These are phyloP conservation scores for Pachypanchax playfairii DNA, from an alignment of 2,113 vertebrate genomes.

Conservation along the genomic window DNA sequence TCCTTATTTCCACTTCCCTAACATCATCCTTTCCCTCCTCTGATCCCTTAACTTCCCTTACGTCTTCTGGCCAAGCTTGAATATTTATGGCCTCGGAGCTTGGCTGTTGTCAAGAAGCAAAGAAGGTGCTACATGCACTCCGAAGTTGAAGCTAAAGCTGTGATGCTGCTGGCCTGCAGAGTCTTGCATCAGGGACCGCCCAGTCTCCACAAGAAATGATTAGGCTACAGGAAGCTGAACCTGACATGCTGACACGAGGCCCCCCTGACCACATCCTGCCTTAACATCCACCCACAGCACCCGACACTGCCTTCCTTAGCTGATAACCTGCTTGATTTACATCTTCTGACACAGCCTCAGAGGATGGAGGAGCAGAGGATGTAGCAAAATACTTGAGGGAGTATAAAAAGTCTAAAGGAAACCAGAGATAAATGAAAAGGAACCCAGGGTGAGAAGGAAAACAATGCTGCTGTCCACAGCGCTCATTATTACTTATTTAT, in stretches of 20 bases:
- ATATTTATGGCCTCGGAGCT: conserved; percentile 79
- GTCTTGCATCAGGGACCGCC: conserved; percentile 32
- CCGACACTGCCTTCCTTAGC: conserved; percentile 62
- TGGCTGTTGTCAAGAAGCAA: conserved; percentile 51
- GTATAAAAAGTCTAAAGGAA: conserved; percentile 27
- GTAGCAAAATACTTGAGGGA: conserved; percentile 35
- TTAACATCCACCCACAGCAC: conserved; percentile 56
- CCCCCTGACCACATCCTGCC: conserved; percentile 82
- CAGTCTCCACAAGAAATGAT: conserved; percentile 77
- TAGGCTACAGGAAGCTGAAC: conserved; percentile 85
- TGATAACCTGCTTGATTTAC: conserved; percentile 80
- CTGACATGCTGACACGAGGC: conserved; percentile 85
- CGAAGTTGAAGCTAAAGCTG: conserved; percentile 17
- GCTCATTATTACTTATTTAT: conserved; percentile 21
- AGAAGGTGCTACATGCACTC: conserved; percentile 41
- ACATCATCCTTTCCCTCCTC: conserved; percentile 46
- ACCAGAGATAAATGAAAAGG: conserved; percentile 8
- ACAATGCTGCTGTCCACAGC: conserved; percentile 1
- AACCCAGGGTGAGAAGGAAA: not conserved
- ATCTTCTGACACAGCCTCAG: conserved; percentile 68
- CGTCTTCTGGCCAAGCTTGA: conserved; percentile 78
- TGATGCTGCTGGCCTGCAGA: conserved; percentile 23
- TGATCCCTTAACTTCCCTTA: conserved; percentile 53
- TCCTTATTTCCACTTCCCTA: conserved; percentile 58
- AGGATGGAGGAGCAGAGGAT: conserved; percentile 49